Conservation (phyloP, 2,888 invertebrate species). For the Anarsia innoxiella region DNA sequence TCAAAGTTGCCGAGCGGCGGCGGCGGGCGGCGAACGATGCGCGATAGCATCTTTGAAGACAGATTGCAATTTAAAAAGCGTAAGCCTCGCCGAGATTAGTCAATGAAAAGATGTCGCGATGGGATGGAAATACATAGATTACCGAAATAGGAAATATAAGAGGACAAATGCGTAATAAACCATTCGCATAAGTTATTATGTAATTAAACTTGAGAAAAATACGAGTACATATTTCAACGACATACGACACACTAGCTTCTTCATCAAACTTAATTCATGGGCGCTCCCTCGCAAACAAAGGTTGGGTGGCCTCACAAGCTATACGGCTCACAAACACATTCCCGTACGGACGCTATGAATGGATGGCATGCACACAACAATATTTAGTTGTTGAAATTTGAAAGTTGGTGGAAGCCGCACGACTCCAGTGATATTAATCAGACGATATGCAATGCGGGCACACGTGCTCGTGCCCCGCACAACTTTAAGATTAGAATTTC, state of each 20-base stretch:
- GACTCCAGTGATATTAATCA: constrained; percentile 59
- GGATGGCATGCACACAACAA: neutral
- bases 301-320: constrained; percentile 9
- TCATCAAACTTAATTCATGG: constrained; percentile 3
- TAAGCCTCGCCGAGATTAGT: too few relatives aligned
- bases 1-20: too few relatives aligned
- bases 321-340: neutral
- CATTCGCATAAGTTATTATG: too few relatives aligned
- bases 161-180: too few relatives aligned
- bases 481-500: constrained; percentile 60
- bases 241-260: too few relatives aligned
- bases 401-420: constrained; percentile 55
- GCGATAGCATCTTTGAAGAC: constrained; percentile 44
- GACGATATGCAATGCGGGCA: constrained; percentile 54
- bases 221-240: too few relatives aligned
- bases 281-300: constrained; percentile 9
- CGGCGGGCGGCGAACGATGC: too few relatives aligned
- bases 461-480: constrained; percentile 33
- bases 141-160: too few relatives aligned
- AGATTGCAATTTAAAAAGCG: constrained; percentile 52
- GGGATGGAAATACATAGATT: too few relatives aligned
- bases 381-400: constrained; percentile 30
- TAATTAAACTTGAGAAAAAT: too few relatives aligned
- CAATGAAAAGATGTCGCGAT: too few relatives aligned
- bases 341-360: neutral